These are phyloP conservation scores for Pachymerium ferrugineum DNA, from an alignment of 2,888 invertebrate genomes.

Conservation along the genomic window DNA sequence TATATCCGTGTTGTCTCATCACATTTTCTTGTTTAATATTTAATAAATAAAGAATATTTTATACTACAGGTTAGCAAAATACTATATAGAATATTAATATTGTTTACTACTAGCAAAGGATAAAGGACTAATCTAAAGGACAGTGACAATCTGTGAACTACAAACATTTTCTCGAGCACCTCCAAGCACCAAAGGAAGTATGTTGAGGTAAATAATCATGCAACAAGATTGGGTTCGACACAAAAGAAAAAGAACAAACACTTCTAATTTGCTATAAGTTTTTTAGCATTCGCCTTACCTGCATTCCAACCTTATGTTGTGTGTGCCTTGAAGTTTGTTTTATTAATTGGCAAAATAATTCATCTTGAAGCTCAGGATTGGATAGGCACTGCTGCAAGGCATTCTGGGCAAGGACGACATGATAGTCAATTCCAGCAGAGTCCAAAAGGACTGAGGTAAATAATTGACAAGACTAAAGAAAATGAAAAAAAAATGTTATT, in stretches of 20 bases:
- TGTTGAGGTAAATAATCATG: background rate
- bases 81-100: no score
- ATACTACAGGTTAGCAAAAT: no score
- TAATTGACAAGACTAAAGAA: constrained; percentile 89
- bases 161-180: background rate
- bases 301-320: constrained; percentile 72
- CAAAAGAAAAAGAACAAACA: background rate
- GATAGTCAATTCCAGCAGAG: constrained; percentile 93
- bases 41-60: no score
- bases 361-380: constrained; percentile 82
- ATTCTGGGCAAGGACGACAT: constrained; percentile 94
- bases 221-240: background rate
- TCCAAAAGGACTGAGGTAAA: constrained; percentile 95
- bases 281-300: constrained; percentile 62
- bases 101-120: background rate
- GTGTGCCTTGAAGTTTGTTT: constrained; percentile 87
- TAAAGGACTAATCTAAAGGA: no score
- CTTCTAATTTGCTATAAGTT: background rate
- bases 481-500: constrained; percentile 37
- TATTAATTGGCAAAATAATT: constrained; percentile 83
- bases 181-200: background rate
- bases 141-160: background rate
- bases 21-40: no score
- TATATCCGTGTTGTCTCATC: background rate
- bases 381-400: constrained; percentile 88